Base-by-base conservation (phyloP, 2,888 invertebrate genomes). In the Acanthococcus lagerstroemiae region DNA sequence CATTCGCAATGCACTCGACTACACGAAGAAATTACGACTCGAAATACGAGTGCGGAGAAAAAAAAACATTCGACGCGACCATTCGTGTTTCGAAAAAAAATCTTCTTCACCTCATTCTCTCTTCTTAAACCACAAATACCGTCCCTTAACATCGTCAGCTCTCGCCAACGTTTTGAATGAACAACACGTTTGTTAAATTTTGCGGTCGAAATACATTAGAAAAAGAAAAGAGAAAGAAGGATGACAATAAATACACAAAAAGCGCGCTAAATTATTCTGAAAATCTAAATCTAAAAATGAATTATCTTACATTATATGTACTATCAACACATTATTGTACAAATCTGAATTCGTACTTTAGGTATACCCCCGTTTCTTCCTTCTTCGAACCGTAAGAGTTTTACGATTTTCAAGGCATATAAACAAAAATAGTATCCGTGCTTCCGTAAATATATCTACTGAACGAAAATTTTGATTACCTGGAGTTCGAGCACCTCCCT, bases 391-490 rank as follows among this genome's bases (percentile, higher is more conserved):
- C n/a, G n/a, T n/a, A n/a, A n/a, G n/a, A n/a, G n/a, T n/a, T n/a
- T n/a, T n/a, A n/a, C n/a, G 7, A 9, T 37, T 37, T 37, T 45
- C 46, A 45, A 17, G 46, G 19, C 5, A 45, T 17, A 45, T 17
- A 45, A 45, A 45, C 4, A 45, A 45, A 45, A 7, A 45, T 17
- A 45, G 19, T 4, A 45, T n/a, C n/a, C n/a, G n/a, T n/a, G n/a
- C n/a, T n/a, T n/a, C n/a, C n/a, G n/a, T n/a, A n/a, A n/a, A n/a
- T n/a, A n/a, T n/a, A n/a, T n/a, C n/a, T n/a, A n/a, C n/a, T n/a
- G n/a, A n/a, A n/a, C n/a, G n/a, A n/a, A n/a, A n/a, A 45, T 45
- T 45, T 45, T 45, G 46, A 45, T 45, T 45, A 45, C 46, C n/a
- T n/a, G n/a, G n/a, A n/a, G n/a, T n/a, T n/a, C n/a, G n/a, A n/a